Base-by-base conservation (phyloP, 1,140 invertebrate genomes). In the Zaprionus capensis region DNA sequence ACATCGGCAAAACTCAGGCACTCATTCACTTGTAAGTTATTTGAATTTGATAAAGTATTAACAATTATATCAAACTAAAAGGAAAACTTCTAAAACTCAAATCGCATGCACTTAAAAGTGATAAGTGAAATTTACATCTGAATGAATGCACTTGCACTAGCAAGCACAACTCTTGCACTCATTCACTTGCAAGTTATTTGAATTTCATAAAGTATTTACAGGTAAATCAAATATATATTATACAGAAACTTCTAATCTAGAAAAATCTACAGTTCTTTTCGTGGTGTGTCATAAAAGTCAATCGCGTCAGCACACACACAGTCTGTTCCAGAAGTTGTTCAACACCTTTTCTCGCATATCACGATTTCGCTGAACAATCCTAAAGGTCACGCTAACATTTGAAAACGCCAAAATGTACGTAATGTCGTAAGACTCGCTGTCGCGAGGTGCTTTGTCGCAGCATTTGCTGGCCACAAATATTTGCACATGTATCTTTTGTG, bases 401-500 rank as follows among this genome's bases (percentile, higher is more conserved):
- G 20, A 22, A 51, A 24, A 51, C 4, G 41, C 46, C 17, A 51
- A 20, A 24, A 51, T 22, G 5, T 12, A 22, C 20, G 20, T 22
- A 51, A 51, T 51, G 20, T 51, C 46, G 46, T 51, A 51, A 51
- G 46, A 51, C 11, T 24, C 46, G 4, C 5, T 7, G 41, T 11
- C 41, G 41, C 46, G 46, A 20, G 20, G 20, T 49, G 46, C 46
- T 51, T 7, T 49, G n/a, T 12, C 11, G 46, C 20, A 12, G 20
- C 46, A 41, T 41, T 41, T 41, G 38, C 15, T 14, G 38, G 38
- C 31, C 31, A 14, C 46, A 51, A 51, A 51, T 51, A 51, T 51
- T 51, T 51, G 46, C 46, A 51, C 46, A 51, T 51, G 20, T 12
- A 22, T 51, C 46, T 51, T 51, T 51, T 51, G 22, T 51, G 46